Evolutionary conservation across 2,888 invertebrate species (phyloP).

Genomic region (Zootermopsis nevadensis): DNA sequence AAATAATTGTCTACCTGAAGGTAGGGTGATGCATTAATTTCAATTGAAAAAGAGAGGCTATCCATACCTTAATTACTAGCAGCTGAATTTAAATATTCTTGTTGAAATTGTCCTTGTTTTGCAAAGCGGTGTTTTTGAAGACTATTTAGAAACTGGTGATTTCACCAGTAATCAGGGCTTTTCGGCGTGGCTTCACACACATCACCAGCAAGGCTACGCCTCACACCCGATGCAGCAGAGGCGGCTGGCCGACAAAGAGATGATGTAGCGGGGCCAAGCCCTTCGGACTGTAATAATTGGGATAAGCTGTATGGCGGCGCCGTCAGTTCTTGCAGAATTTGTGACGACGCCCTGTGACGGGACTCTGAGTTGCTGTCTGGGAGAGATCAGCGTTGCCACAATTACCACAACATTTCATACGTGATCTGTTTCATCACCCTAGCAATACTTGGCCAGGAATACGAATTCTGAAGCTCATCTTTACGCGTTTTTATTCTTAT

Average conservation of each 20-base stretch:
- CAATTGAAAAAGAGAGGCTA: too few species aligned
- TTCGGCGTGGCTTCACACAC: neutral
- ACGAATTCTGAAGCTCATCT: too few species aligned
- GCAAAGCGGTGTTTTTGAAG: too few species aligned
- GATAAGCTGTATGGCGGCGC: constrained; percentile 6
- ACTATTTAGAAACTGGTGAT: neutral
- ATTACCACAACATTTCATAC: neutral
- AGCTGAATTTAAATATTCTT: too few species aligned
- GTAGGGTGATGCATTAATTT: too few species aligned
- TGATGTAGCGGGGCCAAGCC: constrained; percentile 3
- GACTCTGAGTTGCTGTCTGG: neutral
- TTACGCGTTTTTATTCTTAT: too few species aligned
- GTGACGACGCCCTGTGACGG: constrained; percentile 23
- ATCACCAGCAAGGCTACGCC: neutral
- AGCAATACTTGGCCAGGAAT: too few species aligned
- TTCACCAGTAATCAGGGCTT: neutral
- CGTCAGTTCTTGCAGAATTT: constrained; percentile 6
- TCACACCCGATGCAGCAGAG: neutral
- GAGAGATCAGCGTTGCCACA: constrained; percentile 4
- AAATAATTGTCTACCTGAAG: too few species aligned
- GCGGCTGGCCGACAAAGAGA: constrained; percentile 15
- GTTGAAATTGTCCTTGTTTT: too few species aligned
- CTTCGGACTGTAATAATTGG: constrained; percentile 20
- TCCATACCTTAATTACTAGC: too few species aligned
- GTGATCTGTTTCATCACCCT: too few species aligned